Percentiles rank a stretch among this genome's conserved stretches.
Evolutionary conservation across 2,888 invertebrate species (phyloP).

Genomic region (Rhagium mordax): DNA sequence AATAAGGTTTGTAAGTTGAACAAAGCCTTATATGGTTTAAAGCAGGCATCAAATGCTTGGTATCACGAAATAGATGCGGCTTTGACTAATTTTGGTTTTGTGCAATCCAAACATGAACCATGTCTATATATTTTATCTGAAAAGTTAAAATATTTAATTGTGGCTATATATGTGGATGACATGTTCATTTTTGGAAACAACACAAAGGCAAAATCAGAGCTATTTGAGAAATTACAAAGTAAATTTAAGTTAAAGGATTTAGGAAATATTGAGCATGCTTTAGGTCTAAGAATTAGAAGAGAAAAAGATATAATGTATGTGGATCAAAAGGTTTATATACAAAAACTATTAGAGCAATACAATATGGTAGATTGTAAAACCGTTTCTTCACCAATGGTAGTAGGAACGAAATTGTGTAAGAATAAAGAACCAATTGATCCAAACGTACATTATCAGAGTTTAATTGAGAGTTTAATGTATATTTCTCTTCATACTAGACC

Average conservation of each 20-base stretch:
- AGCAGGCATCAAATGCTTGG: conserved; percentile 1
- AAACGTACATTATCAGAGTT: conserved; percentile 1
- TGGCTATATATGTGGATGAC: no score
- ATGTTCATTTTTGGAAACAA: conserved; percentile 8
- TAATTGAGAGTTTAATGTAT: background rate
- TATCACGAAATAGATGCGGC: background rate
- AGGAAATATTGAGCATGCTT: no score
- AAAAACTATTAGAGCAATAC: conserved; percentile 1
- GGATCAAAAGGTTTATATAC: conserved; percentile 5
- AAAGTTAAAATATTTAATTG: background rate
- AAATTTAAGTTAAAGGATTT: no score
- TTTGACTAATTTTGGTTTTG: background rate
- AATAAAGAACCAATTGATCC: background rate
- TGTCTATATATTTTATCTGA: background rate
- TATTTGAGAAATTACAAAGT: no score
- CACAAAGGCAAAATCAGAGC: background rate
- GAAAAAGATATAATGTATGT: background rate
- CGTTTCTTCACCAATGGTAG: background rate
- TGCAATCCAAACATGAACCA: background rate
- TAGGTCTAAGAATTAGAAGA: conserved; percentile 1
- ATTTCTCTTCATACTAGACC: background rate
- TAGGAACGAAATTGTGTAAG: background rate
- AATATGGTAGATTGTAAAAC: background rate
- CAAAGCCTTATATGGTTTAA: conserved; percentile 10
- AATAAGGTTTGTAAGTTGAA: no score